phyloP scores from a whole-genome alignment of 2,888 invertebrate genomes.

The Xestia rhomboidea region DNA sequence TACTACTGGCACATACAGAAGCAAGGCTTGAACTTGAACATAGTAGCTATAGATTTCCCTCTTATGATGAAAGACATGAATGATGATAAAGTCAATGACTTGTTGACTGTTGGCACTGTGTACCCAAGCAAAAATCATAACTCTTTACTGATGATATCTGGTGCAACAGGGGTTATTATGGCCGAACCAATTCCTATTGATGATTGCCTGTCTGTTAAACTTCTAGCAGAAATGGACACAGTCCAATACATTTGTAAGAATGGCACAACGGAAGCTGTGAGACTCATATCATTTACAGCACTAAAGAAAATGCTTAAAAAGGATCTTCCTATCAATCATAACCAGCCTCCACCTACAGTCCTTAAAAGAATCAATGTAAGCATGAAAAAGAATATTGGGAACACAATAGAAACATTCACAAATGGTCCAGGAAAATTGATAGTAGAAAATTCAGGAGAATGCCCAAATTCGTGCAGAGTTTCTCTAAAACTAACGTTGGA shows the following conservation, averaged over 20 bases:
- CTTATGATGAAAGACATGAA: slow-evolving; percentile 93
- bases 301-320: slow-evolving; percentile 81
- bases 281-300: slow-evolving; percentile 80
- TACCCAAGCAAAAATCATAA: slow-evolving; percentile 90
- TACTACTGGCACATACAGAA: slow-evolving; percentile 91
- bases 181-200: slow-evolving; percentile 91
- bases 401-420: slow-evolving; percentile 90
- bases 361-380: slow-evolving; percentile 89
- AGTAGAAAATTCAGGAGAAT: slow-evolving; percentile 93
- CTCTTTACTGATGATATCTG: slow-evolving; percentile 93
- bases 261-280: slow-evolving; percentile 90
- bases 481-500: slow-evolving; percentile 91
- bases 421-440: slow-evolving; percentile 92
- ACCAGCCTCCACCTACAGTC: slow-evolving; percentile 78
- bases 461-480: slow-evolving; percentile 93
- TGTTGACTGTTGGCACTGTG: slow-evolving; percentile 91
- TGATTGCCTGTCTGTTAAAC: slow-evolving; percentile 91
- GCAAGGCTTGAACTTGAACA: slow-evolving; percentile 87
- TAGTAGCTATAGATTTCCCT: slow-evolving; percentile 92
- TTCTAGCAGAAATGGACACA: slow-evolving; percentile 89
- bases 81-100: slow-evolving; percentile 93
- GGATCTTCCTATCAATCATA: slow-evolving; percentile 76
- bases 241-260: slow-evolving; percentile 91
- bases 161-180: slow-evolving; percentile 92
- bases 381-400: slow-evolving; percentile 90